Base-by-base conservation (phyloP, 2,888 invertebrate species). In the Lissonota sp. region DNA sequence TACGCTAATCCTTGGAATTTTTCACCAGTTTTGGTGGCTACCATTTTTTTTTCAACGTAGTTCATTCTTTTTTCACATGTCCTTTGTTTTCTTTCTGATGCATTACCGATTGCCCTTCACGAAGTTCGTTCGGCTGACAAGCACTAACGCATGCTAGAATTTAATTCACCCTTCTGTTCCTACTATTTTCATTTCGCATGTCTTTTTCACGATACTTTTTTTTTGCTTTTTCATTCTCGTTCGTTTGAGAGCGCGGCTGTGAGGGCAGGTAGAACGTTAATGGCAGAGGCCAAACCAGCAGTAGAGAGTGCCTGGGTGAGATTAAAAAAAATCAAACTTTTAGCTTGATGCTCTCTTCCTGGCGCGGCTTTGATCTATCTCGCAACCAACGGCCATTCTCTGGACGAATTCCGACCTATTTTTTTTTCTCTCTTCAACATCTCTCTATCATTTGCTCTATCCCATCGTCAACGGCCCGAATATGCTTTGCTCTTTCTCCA, bases 301-400 rank as follows among this genome's bases (percentile, higher is more conserved):
- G 76, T 39, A n/a, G 63, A 60, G 60, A 69, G 69, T 49, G 39
- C 46, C 26, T 62, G 66, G 6, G 12, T 40, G 71, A 69, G 69
- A 67, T 44, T 14, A 64, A 10, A 62, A 58, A 74, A 57, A 72
- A 69, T 12, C 42, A 40, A 69, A 46, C 51, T 63, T 63, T 42
- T 69, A 63, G 57, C 57, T 63, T 55, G 40, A 53, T 49, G 69
- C 63, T 40, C 63, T 58, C 46, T 26, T 26, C 26, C 26, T 26
- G 26, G 44, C 40, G 55, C 37, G n/a, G 72, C 80, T 80, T 80
- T 76, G 80, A 80, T 80, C 72, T 63, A 67, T 67, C 55, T 76
- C 67, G 67, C 57, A n/a, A 49, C n/a, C 66, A 55, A 39, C 70
- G 40, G 44, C 70, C 66, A 14, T 26, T 66, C 51, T 51, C 63